A percentile compares a stretch with the other conserved stretches of the same genome.
These are phyloP conservation scores for Glandiceps talaboti DNA, from an alignment of 53 echinoderm and acorn worm genomes.

Conservation along the genomic window DNA sequence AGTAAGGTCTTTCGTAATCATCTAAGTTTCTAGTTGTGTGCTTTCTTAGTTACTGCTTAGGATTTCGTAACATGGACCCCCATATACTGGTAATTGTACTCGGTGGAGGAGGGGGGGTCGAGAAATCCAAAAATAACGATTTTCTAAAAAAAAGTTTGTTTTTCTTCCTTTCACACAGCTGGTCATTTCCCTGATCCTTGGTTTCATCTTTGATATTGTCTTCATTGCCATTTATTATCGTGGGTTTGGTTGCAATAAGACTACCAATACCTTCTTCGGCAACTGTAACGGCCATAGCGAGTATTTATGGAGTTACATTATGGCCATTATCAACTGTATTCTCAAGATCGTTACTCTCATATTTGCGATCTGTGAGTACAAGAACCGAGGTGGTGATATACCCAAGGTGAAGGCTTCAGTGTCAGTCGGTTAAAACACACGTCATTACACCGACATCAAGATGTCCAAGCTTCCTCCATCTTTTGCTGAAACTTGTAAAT, in stretches of 20 bases:
- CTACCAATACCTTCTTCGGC: background rate
- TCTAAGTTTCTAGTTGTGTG: too few relatives aligned
- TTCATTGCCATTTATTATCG: background rate
- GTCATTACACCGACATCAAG: too few relatives aligned
- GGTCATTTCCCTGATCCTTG: background rate
- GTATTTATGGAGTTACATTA: background rate
- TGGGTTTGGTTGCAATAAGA: background rate
- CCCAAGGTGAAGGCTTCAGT: background rate
- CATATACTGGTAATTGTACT: too few relatives aligned
- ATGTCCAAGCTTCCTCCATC: too few relatives aligned
- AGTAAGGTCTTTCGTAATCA: too few relatives aligned
- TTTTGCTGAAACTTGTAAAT: too few relatives aligned
- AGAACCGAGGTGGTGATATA: background rate
- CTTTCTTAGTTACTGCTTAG: too few relatives aligned
- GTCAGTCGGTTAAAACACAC: background rate
- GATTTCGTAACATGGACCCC: too few relatives aligned
- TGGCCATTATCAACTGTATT: background rate
- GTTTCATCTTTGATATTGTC: background rate
- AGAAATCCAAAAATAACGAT: too few relatives aligned
- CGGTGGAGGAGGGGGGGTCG: too few relatives aligned
- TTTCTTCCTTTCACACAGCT: background rate
- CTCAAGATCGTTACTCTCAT: background rate
- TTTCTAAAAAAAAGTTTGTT: too few relatives aligned
- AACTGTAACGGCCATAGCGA: background rate
- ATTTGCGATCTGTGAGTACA: background rate